These are phyloP conservation scores for Lamellibrachia luymesi DNA, from an alignment of 1,140 invertebrate species.

Conservation along the genomic window DNA sequence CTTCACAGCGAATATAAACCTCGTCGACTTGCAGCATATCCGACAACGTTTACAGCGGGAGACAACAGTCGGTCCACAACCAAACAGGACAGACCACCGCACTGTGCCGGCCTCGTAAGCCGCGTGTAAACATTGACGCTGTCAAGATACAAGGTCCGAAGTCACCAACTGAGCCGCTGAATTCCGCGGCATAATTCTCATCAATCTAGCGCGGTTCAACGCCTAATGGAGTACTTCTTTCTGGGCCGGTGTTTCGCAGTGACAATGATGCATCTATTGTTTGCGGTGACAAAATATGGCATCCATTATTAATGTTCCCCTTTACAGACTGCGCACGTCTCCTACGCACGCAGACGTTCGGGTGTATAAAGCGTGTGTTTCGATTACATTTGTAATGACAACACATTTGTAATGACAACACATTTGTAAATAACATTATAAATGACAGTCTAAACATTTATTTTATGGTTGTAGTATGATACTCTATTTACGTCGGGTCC, in stretches of 20 bases:
- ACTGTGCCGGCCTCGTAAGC: not conserved
- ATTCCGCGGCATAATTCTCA: not conserved
- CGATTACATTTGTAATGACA: not conserved
- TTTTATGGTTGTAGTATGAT: not conserved
- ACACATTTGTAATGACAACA: not conserved
- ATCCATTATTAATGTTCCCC: not conserved
- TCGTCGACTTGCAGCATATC: not conserved
- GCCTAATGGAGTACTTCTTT: not conserved
- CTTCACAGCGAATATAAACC: not conserved
- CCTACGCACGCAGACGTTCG: not conserved
- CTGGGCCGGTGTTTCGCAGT: not conserved
- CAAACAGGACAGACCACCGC: not conserved
- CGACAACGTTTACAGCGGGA: not conserved
- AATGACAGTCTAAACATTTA: not conserved
- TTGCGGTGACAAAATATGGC: not conserved
- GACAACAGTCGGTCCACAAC: not conserved
- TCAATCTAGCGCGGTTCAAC: not conserved
- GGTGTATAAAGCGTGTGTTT: not conserved
- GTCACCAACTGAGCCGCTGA: not conserved
- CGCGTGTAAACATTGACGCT: not conserved
- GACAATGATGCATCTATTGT: not conserved
- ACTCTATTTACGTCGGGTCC: not conserved
- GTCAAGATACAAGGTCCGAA: not conserved
- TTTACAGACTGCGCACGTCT: not conserved
- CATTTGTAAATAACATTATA: not conserved